These are phyloP conservation scores for Tinamus guttatus DNA, from an alignment of 2,113 vertebrate species.

Conservation along the genomic window DNA sequence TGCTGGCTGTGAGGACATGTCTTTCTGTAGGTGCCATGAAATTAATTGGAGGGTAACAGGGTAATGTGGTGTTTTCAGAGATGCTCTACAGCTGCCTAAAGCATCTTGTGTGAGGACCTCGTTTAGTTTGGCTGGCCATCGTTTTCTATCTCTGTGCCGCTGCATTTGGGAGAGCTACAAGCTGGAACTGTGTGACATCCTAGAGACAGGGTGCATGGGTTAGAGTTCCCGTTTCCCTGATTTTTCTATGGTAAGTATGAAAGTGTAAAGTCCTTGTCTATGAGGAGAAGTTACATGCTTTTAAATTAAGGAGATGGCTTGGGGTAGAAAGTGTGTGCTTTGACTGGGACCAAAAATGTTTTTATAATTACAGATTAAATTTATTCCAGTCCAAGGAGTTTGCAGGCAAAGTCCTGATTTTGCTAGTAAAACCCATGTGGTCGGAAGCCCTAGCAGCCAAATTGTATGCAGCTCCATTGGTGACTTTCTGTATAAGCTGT, in stretches of 20 bases:
- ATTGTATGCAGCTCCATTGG: background rate
- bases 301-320: background rate
- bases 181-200: background rate
- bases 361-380: background rate
- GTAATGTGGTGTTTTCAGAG: background rate
- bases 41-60: background rate
- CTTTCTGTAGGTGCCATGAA: background rate
- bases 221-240: accelerated
- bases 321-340: background rate
- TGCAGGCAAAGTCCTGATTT: background rate
- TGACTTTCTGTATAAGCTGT: background rate
- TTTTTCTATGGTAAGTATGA: background rate
- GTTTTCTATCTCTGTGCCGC: background rate
- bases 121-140: background rate
- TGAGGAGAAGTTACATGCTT: background rate
- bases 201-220: accelerated
- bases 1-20: background rate
- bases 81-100: background rate
- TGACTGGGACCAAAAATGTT: background rate
- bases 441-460: background rate
- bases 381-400: background rate
- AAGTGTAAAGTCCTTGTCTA: background rate
- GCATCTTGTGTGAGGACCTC: background rate
- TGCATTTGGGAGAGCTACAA: background rate
- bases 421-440: background rate